phyloP scores from a whole-genome alignment of 2,797 vertebrate species.

The Anabacerthia variegaticeps region DNA sequence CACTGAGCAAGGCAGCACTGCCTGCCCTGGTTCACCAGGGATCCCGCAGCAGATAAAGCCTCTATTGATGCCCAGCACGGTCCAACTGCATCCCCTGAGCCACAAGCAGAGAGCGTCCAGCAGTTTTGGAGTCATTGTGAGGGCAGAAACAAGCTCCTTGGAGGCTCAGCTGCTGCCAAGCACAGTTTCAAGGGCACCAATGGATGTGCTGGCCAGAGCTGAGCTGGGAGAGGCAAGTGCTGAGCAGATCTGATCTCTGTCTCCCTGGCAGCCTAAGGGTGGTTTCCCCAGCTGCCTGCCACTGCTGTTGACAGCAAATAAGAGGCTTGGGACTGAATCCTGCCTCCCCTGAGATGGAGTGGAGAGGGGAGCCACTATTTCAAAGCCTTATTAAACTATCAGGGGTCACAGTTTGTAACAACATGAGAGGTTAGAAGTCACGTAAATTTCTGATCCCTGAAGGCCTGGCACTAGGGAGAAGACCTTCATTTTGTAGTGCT shows the following conservation, averaged over 20 bases:
- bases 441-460: not conserved
- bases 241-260: not conserved
- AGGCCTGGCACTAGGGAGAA: not conserved
- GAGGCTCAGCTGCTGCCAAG: not conserved
- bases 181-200: fast-evolving
- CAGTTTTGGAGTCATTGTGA: not conserved
- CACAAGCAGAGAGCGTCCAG: not conserved
- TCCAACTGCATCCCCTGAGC: not conserved
- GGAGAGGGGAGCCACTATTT: not conserved
- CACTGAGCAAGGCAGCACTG: not conserved
- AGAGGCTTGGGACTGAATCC: not conserved
- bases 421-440: not conserved
- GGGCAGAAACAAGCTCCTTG: not conserved
- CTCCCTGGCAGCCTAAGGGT: not conserved
- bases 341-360: not conserved
- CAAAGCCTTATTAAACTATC: not conserved
- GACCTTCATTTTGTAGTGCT: not conserved
- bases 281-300: not conserved
- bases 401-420: not conserved
- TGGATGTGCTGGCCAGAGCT: not conserved
- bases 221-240: not conserved
- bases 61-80: fast-evolving
- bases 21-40: no score
- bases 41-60: not conserved
- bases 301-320: not conserved